phyloP scores from a whole-genome alignment of 2,113 vertebrate genomes.

The Lanius ludovicianus region DNA sequence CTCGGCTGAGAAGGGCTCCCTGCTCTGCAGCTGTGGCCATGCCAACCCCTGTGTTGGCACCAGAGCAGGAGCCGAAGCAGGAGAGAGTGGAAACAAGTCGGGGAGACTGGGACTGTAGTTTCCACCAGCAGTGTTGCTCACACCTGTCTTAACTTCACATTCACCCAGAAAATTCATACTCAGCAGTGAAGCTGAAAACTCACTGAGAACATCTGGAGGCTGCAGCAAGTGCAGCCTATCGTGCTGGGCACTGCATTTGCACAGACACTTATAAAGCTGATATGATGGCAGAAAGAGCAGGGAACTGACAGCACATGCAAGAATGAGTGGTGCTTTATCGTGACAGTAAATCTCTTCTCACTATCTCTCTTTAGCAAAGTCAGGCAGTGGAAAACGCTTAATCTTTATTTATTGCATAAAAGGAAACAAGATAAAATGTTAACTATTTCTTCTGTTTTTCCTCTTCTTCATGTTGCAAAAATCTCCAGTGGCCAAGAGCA shows the following conservation, averaged over 20 bases:
- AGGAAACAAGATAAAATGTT: background rate
- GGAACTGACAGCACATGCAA: background rate
- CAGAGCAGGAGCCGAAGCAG: fast-evolving
- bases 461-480: background rate
- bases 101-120: background rate
- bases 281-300: background rate
- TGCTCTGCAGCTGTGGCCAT: fast-evolving
- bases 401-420: background rate
- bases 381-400: background rate
- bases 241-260: fast-evolving
- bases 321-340: background rate
- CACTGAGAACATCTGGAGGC: background rate
- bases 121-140: background rate
- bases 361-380: background rate
- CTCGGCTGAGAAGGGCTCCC: background rate
- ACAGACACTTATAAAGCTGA: background rate
- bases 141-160: background rate
- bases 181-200: background rate
- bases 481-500: constrained; percentile 74
- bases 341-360: background rate
- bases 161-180: background rate
- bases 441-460: constrained; percentile 15
- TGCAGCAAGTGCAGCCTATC: background rate
- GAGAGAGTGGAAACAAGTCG: background rate
- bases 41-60: background rate